These are phyloP conservation scores for Panthera leo DNA, from an alignment of 2,113 vertebrate genomes.

Conservation along the genomic window DNA sequence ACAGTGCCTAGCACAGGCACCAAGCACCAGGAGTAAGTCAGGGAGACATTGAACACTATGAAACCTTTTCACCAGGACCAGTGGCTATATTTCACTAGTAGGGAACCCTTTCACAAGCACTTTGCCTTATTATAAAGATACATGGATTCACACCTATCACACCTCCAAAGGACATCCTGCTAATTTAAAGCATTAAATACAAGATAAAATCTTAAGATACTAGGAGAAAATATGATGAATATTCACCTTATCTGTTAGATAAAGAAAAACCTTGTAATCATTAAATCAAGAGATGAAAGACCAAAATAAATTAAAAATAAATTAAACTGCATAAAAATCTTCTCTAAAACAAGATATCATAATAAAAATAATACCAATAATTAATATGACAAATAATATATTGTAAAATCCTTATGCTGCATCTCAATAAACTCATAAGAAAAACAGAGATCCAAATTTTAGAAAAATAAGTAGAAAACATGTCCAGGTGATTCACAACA, in stretches of 20 bases:
- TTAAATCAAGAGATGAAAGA: constrained; percentile 14
- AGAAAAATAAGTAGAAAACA: constrained; percentile 21
- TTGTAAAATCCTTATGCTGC: background rate
- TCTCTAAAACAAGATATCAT: background rate
- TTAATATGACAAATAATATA: background rate
- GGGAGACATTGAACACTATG: background rate
- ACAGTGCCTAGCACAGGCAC: background rate
- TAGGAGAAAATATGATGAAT: background rate
- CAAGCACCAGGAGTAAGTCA: background rate
- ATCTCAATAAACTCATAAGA: constrained; percentile 31
- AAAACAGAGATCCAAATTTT: constrained; percentile 30
- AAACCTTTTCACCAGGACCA: background rate
- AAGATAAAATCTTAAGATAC: background rate
- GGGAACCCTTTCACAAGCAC: background rate
- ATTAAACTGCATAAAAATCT: background rate
- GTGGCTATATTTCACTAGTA: background rate
- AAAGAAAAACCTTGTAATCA: constrained; percentile 11
- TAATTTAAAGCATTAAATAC: constrained; percentile 2
- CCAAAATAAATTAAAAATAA: constrained; percentile 10
- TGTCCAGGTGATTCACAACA: constrained; percentile 4
- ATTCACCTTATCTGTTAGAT: background rate
- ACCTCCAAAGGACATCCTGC: background rate
- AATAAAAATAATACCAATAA: constrained; percentile 39
- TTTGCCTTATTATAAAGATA: background rate
- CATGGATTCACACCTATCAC: background rate